Conservation (phyloP, 2,888 invertebrate genomes). For the Trissonchulus latispiculum region DNA sequence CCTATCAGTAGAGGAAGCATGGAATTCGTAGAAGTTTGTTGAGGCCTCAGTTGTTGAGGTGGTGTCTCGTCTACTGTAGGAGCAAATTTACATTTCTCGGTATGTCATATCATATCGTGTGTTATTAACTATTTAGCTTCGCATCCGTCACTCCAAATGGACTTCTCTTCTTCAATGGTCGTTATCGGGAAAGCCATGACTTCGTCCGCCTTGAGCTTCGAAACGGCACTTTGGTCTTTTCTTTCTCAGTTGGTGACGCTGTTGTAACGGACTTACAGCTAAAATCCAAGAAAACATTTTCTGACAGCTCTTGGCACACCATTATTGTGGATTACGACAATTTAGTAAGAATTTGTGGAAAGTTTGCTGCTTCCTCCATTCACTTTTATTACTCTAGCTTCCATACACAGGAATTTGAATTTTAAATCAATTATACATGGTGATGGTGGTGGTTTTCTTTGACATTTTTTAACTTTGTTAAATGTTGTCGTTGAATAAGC, state of each 20-base stretch:
- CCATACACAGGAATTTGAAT: not conserved
- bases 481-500: no score
- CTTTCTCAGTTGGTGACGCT: constrained; percentile 72
- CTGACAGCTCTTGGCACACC: constrained; percentile 81
- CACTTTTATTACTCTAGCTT: no score
- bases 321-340: constrained; percentile 74
- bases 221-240: constrained; percentile 63
- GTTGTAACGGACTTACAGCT: constrained; percentile 48
- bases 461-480: no score
- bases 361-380: not conserved
- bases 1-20: no score
- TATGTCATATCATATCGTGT: no score
- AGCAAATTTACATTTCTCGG: no score
- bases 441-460: no score
- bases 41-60: no score
- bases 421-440: no score
- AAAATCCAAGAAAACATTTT: constrained; percentile 53
- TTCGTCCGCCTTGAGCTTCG: constrained; percentile 78
- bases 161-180: constrained; percentile 79
- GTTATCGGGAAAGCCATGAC: constrained; percentile 88
- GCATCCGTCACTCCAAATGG: constrained; percentile 75
- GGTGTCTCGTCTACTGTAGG: no score
- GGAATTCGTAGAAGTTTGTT: no score
- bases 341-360: constrained; percentile 51
- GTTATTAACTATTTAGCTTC: constrained; percentile 55